Percentiles rank a stretch among this genome's conserved stretches.
Conservation (phyloP, 2,797 vertebrate genomes). For the Lithobates sylvaticus region DNA sequence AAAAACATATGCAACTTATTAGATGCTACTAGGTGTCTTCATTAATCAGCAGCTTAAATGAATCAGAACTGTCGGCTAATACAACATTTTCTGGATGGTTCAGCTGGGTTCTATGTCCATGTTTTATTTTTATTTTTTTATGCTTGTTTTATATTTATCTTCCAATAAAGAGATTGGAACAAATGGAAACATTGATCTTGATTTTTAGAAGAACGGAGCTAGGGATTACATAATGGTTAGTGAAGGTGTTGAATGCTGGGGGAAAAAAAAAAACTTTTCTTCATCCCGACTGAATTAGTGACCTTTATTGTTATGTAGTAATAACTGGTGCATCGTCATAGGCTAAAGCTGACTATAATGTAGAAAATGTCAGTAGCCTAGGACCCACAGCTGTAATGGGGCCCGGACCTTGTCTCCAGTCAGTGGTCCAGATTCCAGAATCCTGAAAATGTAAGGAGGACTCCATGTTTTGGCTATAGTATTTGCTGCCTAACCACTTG, state of each 20-base stretch:
- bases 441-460: too few relatives aligned
- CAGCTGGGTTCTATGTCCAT: background rate
- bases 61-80: constrained; percentile 33
- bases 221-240: background rate
- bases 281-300: too few relatives aligned
- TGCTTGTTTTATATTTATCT: background rate
- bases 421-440: too few relatives aligned
- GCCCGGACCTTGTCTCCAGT: too few relatives aligned
- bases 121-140: background rate
- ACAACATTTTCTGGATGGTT: constrained; percentile 27
- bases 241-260: background rate
- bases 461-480: too few relatives aligned
- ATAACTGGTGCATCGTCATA: too few relatives aligned
- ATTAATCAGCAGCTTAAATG: constrained; percentile 54
- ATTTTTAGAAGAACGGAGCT: background rate
- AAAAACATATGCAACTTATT: constrained; percentile 57
- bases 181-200: constrained; percentile 9
- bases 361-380: too few relatives aligned
- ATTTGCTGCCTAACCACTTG: too few relatives aligned
- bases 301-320: too few relatives aligned
- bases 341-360: too few relatives aligned
- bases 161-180: background rate
- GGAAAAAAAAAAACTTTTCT: too few relatives aligned
- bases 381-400: too few relatives aligned
- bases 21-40: constrained; percentile 57